Evolutionary conservation across 2,113 vertebrate species (phyloP).

Genomic region (Arvicanthis niloticus): DNA sequence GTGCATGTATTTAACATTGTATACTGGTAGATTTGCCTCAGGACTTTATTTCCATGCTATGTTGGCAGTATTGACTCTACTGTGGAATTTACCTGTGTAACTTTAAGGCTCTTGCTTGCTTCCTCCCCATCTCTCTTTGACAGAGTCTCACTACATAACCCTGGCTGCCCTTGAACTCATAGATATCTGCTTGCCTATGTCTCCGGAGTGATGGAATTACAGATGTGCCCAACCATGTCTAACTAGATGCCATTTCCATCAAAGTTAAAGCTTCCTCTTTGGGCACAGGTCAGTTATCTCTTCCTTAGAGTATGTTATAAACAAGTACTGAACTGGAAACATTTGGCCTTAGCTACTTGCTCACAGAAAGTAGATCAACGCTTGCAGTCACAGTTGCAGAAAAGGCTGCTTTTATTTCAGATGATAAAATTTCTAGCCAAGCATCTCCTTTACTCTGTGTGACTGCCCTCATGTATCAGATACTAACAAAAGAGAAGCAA

Average conservation of each 20-base stretch:
- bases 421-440: not conserved
- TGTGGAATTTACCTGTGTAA: not conserved
- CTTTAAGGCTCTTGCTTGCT: not conserved
- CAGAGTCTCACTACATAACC: not conserved
- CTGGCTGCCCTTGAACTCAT: too few species aligned
- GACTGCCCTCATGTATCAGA: constrained; percentile 7
- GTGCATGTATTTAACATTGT: not conserved
- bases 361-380: not conserved
- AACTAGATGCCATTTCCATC: not conserved
- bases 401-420: constrained; percentile 6
- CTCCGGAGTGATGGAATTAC: not conserved
- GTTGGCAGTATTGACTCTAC: not conserved
- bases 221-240: too few species aligned
- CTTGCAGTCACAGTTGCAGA: not conserved
- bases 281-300: not conserved
- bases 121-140: not conserved
- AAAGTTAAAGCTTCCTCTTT: not conserved
- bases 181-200: not conserved
- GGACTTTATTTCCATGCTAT: not conserved
- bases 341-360: not conserved
- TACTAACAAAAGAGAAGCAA: not conserved
- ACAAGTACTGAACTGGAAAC: not conserved
- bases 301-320: not conserved
- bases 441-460: not conserved
- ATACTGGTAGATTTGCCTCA: not conserved